Base-by-base conservation (phyloP, 2,888 invertebrate genomes). In the Eutolmus rufibarbis region DNA sequence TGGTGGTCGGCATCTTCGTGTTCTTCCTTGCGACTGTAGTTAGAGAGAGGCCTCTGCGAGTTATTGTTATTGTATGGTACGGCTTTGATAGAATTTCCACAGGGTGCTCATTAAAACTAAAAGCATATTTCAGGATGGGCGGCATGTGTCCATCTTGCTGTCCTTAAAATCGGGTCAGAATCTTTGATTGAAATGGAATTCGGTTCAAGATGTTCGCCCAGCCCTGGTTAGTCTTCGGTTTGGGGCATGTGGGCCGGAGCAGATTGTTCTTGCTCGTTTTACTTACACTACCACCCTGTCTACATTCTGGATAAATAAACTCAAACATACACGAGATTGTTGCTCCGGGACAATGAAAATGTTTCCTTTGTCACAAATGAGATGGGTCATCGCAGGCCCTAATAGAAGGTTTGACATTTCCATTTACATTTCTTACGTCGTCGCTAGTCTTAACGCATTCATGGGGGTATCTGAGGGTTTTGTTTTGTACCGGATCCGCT, bases 331-430 rank as follows among this genome's bases (percentile, higher is more conserved):
- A 87, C 78, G 74, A 86, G 85, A 87, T 87, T 87, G 87, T 88
- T 87, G 88, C 88, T 88, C 74, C 87, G 78, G 88, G 88, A 87
- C 88, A 88, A 87, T 88, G 86, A 86, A 86, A 87, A 88, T 87
- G 86, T 87, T 88, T 87, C 88, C 87, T 88, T 88, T 88, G 87
- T 88, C 86, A 88, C 87, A 87, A 88, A 88, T 88, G 88, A 88
- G 87, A 88, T 87, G 88, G 87, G 88, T 88, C 88, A 89, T 87
- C 87, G 86, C 79, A 77, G 74, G 76, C 87, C 85, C 74, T 85
- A 85, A 85, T 85, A 85, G 78, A 86, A 86, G 86, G 86, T 86
- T 86, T 86, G 86, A 86, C 86, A 86, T 86, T 86, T 86, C 86
- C 86, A 86, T 86, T 86, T 86, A 86, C 86, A 86, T 86, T 86